These are phyloP conservation scores for Chelonia mydas DNA, from an alignment of 2,797 vertebrate genomes.

Conservation along the genomic window DNA sequence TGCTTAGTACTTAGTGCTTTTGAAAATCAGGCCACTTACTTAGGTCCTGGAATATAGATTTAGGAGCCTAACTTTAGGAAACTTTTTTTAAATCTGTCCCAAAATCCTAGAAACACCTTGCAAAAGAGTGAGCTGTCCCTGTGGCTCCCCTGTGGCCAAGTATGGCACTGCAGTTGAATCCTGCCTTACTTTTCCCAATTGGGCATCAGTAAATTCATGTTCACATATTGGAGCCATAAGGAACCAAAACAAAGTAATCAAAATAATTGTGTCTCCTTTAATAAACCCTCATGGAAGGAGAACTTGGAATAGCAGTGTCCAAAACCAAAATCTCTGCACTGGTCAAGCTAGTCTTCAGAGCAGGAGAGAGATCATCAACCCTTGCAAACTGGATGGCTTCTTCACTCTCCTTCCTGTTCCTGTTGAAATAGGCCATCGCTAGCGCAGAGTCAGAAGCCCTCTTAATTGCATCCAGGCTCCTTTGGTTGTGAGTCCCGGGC, in stretches of 20 bases:
- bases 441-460: background rate
- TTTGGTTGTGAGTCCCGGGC: background rate
- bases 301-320: background rate
- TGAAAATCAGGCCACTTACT: background rate
- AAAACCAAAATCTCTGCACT: background rate
- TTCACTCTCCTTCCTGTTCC: background rate
- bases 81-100: background rate
- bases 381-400: background rate
- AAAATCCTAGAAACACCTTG: background rate
- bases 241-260: background rate
- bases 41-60: background rate
- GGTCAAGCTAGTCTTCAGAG: background rate
- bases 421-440: background rate
- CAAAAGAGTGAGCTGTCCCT: background rate
- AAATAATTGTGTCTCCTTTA: background rate
- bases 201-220: background rate
- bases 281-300: background rate
- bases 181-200: background rate
- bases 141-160: background rate
- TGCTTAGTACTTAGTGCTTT: background rate
- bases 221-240: background rate
- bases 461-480: background rate
- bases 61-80: background rate
- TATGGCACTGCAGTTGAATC: background rate
- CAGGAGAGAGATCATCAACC: background rate